These are phyloP conservation scores for Solenopsis fugax DNA, from an alignment of 1,140 invertebrate species.

Conservation along the genomic window DNA sequence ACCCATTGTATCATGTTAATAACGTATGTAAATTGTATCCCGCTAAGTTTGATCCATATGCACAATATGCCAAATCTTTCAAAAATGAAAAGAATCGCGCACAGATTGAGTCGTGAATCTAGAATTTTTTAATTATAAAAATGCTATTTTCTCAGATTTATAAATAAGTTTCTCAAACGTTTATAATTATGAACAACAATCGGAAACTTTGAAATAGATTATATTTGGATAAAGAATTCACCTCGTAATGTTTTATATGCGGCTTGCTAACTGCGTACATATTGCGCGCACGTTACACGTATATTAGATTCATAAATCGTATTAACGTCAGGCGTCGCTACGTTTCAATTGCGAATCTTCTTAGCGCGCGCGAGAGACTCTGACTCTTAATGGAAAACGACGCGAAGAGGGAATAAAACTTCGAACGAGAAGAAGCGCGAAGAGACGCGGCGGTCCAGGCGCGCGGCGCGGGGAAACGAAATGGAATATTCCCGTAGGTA, in stretches of 20 bases:
- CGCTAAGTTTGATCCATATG: not conserved
- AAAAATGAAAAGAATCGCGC: not conserved
- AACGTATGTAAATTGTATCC: not conserved
- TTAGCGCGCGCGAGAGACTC: not conserved
- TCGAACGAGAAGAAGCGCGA: too few relatives aligned
- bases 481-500: slow-evolving; percentile 62
- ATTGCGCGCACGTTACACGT: not conserved
- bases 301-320: slow-evolving; percentile 15
- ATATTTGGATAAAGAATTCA: not conserved
- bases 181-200: not conserved
- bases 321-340: not conserved
- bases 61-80: not conserved
- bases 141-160: not conserved
- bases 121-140: not conserved
- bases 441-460: not conserved
- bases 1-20: not conserved
- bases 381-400: slow-evolving; percentile 4
- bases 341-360: not conserved
- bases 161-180: not conserved
- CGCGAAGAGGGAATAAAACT: slow-evolving; percentile 48
- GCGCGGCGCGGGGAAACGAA: not conserved
- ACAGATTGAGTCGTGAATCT: not conserved
- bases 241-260: not conserved
- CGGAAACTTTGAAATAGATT: not conserved
- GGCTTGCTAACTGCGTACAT: not conserved